phyloP scores from a whole-genome alignment of 1,140 invertebrate species.

The Atta colombica region DNA sequence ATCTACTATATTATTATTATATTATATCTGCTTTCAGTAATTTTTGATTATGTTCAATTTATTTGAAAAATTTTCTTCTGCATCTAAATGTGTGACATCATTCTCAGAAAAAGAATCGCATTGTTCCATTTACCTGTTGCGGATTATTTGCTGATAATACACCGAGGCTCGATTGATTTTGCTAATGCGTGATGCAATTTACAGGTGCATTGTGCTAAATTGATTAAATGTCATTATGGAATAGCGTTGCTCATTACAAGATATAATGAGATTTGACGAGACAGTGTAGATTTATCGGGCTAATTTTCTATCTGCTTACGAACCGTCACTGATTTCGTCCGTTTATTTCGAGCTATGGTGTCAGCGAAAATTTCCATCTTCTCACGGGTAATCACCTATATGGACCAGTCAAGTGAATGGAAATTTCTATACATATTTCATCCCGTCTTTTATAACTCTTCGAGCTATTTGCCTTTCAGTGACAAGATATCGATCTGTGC shows the following conservation, averaged over 20 bases:
- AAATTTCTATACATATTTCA: slow-evolving; percentile 65
- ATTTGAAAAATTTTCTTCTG: not conserved
- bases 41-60: not conserved
- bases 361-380: slow-evolving; percentile 52
- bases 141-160: slow-evolving; percentile 37
- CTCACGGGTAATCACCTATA: slow-evolving; percentile 47
- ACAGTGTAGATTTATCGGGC: slow-evolving; percentile 50
- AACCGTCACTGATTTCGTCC: slow-evolving; percentile 36
- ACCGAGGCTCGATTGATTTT: slow-evolving; percentile 44
- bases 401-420: slow-evolving; percentile 35
- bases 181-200: slow-evolving; percentile 51
- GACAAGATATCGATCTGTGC: slow-evolving; percentile 33
- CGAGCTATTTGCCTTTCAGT: slow-evolving; percentile 52
- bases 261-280: slow-evolving; percentile 56
- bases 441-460: slow-evolving; percentile 44
- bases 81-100: not conserved
- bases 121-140: slow-evolving; percentile 30
- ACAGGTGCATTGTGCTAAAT: slow-evolving; percentile 47
- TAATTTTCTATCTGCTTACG: slow-evolving; percentile 38
- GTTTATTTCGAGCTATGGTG: slow-evolving; percentile 28
- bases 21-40: not conserved
- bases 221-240: slow-evolving; percentile 55
- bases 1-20: too few species aligned
- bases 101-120: not conserved
- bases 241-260: slow-evolving; percentile 43